These are phyloP conservation scores for Lepidocolaptes lacrymiger DNA, from an alignment of 2,797 vertebrate species.

Conservation along the genomic window DNA sequence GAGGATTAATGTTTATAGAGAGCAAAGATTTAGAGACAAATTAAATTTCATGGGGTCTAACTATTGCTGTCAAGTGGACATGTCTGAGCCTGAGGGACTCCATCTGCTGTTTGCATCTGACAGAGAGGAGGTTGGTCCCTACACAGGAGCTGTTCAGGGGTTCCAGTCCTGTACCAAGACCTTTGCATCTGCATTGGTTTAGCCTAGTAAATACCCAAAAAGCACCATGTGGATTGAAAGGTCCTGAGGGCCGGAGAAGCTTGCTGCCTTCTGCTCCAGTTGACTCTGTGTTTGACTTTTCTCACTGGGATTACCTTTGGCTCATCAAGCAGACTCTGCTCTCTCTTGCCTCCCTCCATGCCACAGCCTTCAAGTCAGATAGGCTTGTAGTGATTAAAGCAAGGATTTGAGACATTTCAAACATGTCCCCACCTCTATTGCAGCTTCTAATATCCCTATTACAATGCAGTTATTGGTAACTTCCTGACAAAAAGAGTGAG, in stretches of 20 bases:
- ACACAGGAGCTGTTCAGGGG: not conserved
- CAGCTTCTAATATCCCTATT: not conserved
- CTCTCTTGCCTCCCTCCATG: not conserved
- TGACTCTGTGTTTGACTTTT: not conserved
- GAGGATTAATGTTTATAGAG: constrained; percentile 11
- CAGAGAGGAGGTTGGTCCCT: not conserved
- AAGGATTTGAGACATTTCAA: not conserved
- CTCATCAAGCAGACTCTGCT: not conserved
- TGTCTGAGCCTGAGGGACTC: not conserved
- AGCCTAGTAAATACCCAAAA: not conserved
- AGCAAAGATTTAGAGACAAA: constrained; percentile 15
- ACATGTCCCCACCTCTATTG: not conserved
- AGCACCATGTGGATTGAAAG: not conserved
- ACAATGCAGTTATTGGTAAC: not conserved
- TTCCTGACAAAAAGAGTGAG: not conserved
- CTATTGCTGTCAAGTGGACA: not conserved
- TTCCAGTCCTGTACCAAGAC: not conserved
- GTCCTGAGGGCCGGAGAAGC: not conserved
- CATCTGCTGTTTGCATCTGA: not conserved
- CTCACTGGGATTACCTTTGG: not conserved
- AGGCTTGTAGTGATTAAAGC: not conserved
- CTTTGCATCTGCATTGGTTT: not conserved
- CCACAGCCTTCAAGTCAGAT: not conserved
- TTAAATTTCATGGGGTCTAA: not conserved
- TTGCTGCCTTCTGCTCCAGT: not conserved